A percentile compares a stretch with the other conserved stretches of the same genome.
Conservation (phyloP, 2,113 vertebrate species). For the Mus spicilegus region DNA sequence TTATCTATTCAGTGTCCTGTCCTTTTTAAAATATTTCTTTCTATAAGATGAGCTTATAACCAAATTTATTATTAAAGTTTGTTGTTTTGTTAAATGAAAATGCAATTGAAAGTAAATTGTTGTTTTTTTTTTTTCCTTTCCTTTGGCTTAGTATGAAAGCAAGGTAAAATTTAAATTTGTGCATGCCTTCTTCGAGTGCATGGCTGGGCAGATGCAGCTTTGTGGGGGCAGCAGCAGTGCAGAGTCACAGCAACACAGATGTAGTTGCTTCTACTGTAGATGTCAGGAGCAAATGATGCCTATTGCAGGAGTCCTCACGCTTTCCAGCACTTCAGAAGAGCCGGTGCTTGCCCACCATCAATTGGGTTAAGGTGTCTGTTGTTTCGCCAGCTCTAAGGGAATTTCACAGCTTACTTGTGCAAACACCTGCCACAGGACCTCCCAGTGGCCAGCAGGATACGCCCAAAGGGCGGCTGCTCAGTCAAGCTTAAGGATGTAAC, state of each 20-base stretch:
- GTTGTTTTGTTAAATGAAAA: constrained; percentile 74
- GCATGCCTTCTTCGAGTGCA: constrained; percentile 86
- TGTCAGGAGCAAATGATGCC: constrained; percentile 48
- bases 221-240: constrained; percentile 1
- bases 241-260: constrained; percentile 52
- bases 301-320: background rate
- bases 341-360: constrained; percentile 50
- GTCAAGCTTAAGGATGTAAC: background rate
- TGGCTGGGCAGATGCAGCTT: constrained; percentile 81
- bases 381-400: background rate
- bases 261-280: constrained; percentile 64
- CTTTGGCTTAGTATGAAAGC: constrained; percentile 91
- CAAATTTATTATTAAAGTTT: constrained; percentile 33
- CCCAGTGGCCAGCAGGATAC: background rate
- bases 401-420: constrained; percentile 22
- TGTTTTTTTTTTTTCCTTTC: constrained; percentile 53
- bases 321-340: constrained; percentile 10
- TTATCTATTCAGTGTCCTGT: constrained; percentile 3
- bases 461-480: background rate
- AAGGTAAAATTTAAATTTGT: constrained; percentile 92
- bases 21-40: background rate
- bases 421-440: background rate
- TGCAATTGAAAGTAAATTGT: constrained; percentile 71
- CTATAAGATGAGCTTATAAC: background rate
- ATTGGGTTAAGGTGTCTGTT: background rate